phyloP scores from a whole-genome alignment of 2,888 invertebrate species.

The Chymomyza amoena region DNA sequence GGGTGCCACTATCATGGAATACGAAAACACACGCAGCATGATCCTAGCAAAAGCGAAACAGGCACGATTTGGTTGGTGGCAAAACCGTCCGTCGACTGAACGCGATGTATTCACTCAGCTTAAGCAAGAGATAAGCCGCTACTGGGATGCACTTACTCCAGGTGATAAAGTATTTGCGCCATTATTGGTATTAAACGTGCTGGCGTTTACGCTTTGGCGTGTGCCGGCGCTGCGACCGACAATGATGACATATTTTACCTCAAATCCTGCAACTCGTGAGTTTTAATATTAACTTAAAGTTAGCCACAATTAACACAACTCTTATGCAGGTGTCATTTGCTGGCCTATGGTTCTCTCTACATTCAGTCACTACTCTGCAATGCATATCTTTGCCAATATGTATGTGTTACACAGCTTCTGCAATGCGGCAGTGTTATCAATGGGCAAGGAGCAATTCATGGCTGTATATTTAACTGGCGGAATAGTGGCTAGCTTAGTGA shows the following conservation, averaged over 20 bases:
- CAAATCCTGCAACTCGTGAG: conserved; percentile 88
- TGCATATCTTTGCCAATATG: conserved; percentile 97
- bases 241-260: conserved; percentile 92
- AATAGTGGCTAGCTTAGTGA: conserved; percentile 90
- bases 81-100: conserved; percentile 37
- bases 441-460: conserved; percentile 95
- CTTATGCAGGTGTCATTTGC: conserved; percentile 83
- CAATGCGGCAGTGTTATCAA: conserved; percentile 82
- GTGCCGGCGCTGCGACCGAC: conserved; percentile 84
- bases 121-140: conserved; percentile 56
- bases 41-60: conserved; percentile 79
- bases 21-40: conserved; percentile 82
- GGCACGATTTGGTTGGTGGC: conserved; percentile 67
- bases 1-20: conserved; percentile 92
- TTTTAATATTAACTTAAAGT: conserved; percentile 34
- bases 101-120: conserved; percentile 58
- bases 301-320: not conserved
- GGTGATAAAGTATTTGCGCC: conserved; percentile 90
- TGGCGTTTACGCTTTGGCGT: conserved; percentile 91
- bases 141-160: conserved; percentile 87
- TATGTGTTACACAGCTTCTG: conserved; percentile 93
- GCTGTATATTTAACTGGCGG: conserved; percentile 94
- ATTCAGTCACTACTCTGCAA: conserved; percentile 93
- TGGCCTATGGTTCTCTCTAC: conserved; percentile 95
- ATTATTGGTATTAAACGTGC: conserved; percentile 87